These are phyloP conservation scores for Chymomyza procnemis DNA, from an alignment of 2,888 invertebrate species.

Conservation along the genomic window DNA sequence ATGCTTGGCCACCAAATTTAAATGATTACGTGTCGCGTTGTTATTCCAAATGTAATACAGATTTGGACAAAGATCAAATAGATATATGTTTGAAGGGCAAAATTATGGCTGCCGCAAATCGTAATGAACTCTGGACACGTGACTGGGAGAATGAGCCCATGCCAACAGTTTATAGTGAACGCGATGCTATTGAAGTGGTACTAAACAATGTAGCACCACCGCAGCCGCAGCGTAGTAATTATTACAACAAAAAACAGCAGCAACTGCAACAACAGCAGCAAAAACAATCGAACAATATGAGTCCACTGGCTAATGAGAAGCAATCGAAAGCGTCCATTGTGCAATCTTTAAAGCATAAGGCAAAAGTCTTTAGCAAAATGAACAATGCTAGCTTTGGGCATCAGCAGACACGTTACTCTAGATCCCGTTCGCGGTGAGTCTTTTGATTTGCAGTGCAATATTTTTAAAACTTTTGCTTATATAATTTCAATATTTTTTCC, in stretches of 20 bases:
- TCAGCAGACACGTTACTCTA: slow-evolving; percentile 76
- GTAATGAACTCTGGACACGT: slow-evolving; percentile 91
- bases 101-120: slow-evolving; percentile 92
- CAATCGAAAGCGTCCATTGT: slow-evolving; percentile 11
- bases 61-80: slow-evolving; percentile 94
- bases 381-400: slow-evolving; percentile 50
- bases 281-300: slow-evolving; percentile 22
- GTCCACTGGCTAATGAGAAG: slow-evolving; percentile 21
- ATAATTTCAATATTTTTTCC: slow-evolving; percentile 14
- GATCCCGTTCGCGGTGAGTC: slow-evolving; percentile 75
- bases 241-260: slow-evolving; percentile 53
- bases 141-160: slow-evolving; percentile 97
- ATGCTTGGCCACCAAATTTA: slow-evolving; percentile 88
- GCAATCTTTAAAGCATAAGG: slow-evolving; percentile 62
- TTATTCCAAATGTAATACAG: slow-evolving; percentile 92
- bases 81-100: slow-evolving; percentile 96
- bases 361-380: slow-evolving; percentile 68
- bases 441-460: neutral
- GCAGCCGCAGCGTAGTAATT: slow-evolving; percentile 79
- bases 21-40: slow-evolving; percentile 94
- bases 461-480: too few relatives aligned
- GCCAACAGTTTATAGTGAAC: slow-evolving; percentile 90
- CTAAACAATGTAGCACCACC: slow-evolving; percentile 76
- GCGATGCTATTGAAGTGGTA: slow-evolving; percentile 81
- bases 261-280: slow-evolving; percentile 46